Evolutionary conservation across 53 echinoderm and acorn worm genomes (phyloP).

Genomic region (Antedon mediterranea): DNA sequence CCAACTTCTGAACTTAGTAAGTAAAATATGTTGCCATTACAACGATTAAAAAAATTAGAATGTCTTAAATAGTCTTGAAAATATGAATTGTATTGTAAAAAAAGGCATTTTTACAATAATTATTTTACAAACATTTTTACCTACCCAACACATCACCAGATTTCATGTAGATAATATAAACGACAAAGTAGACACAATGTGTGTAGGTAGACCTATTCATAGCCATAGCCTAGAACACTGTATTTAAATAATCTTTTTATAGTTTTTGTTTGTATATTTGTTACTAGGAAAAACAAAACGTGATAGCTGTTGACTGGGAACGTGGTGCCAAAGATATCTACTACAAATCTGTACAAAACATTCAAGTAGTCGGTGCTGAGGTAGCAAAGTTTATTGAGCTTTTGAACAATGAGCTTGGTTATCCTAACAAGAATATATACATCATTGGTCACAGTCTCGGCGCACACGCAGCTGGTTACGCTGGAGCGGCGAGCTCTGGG

Average conservation of each 20-base stretch:
- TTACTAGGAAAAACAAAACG: conserved; percentile 61
- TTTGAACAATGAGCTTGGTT: conserved; percentile 12
- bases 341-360: conserved; percentile 79
- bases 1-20: conserved; percentile 53
- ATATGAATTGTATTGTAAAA: no score
- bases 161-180: no score
- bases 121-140: no score
- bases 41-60: no score
- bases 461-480: conserved; percentile 80
- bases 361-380: conserved; percentile 68
- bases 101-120: no score
- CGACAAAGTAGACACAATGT: no score
- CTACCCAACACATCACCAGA: no score
- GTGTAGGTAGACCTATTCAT: no score
- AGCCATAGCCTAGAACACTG: no score
- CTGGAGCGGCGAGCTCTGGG: conserved; percentile 36
- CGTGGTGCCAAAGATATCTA: conserved; percentile 71
- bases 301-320: conserved; percentile 74
- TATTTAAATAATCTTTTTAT: no score
- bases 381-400: conserved; percentile 36
- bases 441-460: conserved; percentile 83
- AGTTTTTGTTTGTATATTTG: no score
- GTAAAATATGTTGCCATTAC: neutral
- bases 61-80: no score
- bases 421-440: conserved; percentile 30